Percentiles rank a stretch among this genome's conserved stretches.
These are phyloP conservation scores for Pachymerium ferrugineum DNA, from an alignment of 2,888 invertebrate species.

Conservation along the genomic window DNA sequence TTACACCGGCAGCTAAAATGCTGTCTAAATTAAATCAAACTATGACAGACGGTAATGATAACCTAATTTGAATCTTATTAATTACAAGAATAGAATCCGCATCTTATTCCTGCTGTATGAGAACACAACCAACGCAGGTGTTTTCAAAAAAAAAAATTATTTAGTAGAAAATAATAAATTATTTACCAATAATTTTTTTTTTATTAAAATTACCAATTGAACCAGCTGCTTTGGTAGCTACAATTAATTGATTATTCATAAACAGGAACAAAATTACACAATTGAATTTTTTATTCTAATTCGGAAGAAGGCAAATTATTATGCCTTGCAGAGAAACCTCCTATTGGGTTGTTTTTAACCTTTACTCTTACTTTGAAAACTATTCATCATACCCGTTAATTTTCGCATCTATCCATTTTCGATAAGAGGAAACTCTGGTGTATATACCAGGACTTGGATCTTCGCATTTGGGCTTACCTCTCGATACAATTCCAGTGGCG, in stretches of 20 bases:
- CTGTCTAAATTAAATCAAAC: neutral
- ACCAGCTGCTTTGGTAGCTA: neutral
- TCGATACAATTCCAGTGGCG: no score
- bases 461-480: no score
- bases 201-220: neutral
- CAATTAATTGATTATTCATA: neutral
- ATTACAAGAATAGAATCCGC: neutral
- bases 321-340: neutral
- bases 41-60: neutral
- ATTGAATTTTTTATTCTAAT: neutral
- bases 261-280: constrained; percentile 3
- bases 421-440: no score
- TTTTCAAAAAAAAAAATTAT: neutral
- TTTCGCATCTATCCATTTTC: no score
- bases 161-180: no score
- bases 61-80: constrained; percentile 1
- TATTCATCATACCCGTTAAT: no score
- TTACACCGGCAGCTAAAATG: constrained; percentile 9
- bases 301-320: neutral
- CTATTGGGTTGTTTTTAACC: neutral
- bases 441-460: no score
- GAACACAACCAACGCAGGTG: neutral
- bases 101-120: neutral
- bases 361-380: no score
- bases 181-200: neutral